Base-by-base conservation (phyloP, 1,140 invertebrate species). In the Melanaphis sacchari region DNA sequence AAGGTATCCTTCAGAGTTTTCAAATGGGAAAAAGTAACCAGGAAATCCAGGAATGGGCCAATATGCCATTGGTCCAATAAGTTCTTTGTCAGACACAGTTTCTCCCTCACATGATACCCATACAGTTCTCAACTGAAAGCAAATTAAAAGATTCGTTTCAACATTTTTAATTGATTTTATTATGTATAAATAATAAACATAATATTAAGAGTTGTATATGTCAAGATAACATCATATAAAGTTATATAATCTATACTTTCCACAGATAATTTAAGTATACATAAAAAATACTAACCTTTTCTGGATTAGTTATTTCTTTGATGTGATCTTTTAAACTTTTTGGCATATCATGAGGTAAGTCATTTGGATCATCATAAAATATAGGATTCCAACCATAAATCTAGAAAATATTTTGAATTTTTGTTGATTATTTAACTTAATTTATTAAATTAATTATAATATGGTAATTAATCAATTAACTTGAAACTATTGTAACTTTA, bases 71-170 rank as follows among this genome's bases (percentile, higher is more conserved):
- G 94, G 94, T 18, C 96, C 96, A 94, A 96, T 95, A 94, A 96
- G 96, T 94, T 96, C 96, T 93, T 95, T 94, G 94, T 97, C 96
- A 38, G 96, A 95, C 36, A 95, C 95, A 94, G 95, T 96, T 95
- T 96, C 96, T 87, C 96, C 96, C 94, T 96, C 95, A 94, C 96
- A 96, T 21, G 95, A 95, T 43, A 96, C 94, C 95, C 96, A 96
- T 36, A 96, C 95, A 93, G 95, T 95, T 94, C 95, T 95, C 82
- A 95, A 93, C 94, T 95, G 85, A 31, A 94, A 85, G 5, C 31
- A 76, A 76, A 66, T 66, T 18, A 54, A 52, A 93, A 40, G 3
- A 49, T 87, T 41, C 22, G n/a, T 81, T 5, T 82, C 15, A 49
- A n/a, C 2, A 88, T 43, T 26, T 11, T 41, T 8, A 85, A 43